phyloP scores from a whole-genome alignment of 2,113 vertebrate genomes.

The Irena cyanogastra region DNA sequence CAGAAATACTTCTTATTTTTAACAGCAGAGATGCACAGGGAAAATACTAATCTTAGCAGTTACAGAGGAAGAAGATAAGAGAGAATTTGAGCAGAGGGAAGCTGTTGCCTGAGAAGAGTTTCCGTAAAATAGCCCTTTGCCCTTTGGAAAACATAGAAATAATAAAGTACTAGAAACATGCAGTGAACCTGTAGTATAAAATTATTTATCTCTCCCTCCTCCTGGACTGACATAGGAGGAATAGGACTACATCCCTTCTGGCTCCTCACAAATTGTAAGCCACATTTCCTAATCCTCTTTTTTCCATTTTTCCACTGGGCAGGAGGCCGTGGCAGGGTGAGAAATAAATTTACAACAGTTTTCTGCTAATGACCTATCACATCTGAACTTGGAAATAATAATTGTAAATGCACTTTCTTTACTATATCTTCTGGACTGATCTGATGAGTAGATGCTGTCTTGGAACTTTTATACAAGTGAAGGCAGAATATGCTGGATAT shows the following conservation, averaged over 20 bases:
- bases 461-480: not conserved
- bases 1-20: not conserved
- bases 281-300: not conserved
- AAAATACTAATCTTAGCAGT: not conserved
- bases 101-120: not conserved
- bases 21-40: not conserved
- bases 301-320: not conserved
- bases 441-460: not conserved
- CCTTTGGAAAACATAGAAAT: not conserved
- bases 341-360: not conserved
- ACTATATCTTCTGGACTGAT: not conserved
- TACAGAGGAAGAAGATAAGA: accelerated
- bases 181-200: not conserved
- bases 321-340: not conserved
- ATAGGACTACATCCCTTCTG: not conserved
- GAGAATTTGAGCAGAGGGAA: not conserved
- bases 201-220: not conserved
- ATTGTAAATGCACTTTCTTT: not conserved
- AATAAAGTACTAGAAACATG: not conserved
- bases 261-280: not conserved
- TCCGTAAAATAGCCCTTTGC: not conserved
- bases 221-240: not conserved
- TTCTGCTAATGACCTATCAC: not conserved
- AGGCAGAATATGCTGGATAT: not conserved
- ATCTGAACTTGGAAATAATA: not conserved